Conservation (phyloP, 2,888 invertebrate species). For the Drosophila cracens region DNA sequence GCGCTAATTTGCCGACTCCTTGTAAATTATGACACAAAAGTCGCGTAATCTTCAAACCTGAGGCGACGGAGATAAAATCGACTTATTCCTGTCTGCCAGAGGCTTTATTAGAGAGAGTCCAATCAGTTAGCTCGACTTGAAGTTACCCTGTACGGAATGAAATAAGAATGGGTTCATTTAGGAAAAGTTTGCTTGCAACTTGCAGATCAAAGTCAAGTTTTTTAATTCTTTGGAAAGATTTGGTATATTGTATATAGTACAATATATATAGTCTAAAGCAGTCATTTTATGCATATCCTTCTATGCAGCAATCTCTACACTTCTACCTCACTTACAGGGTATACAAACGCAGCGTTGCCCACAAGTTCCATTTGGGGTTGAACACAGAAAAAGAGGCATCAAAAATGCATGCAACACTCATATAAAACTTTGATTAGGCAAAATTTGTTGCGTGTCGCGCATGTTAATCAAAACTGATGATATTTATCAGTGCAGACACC, state of each 20-base stretch:
- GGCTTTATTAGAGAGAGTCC: neutral
- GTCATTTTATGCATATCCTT: no score
- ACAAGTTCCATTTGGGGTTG: conserved; percentile 45
- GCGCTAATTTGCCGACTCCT: conserved; percentile 21
- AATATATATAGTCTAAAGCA: no score
- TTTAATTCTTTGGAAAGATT: neutral
- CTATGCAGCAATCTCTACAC: neutral
- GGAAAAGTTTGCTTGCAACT: no score
- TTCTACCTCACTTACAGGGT: neutral
- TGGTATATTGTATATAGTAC: neutral
- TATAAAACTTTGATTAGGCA: conserved; percentile 41
- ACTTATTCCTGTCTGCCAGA: neutral
- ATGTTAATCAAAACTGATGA: conserved; percentile 51
- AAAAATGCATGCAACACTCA: conserved; percentile 15
- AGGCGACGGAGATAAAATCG: neutral
- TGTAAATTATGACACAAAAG: conserved; percentile 28
- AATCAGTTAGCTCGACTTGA: neutral
- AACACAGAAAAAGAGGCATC: conserved; percentile 1
- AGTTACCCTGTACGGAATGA: neutral
- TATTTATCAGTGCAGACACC: conserved; percentile 25
- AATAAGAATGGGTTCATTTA: fast-evolving
- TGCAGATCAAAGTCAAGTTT: no score
- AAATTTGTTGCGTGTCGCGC: conserved; percentile 38
- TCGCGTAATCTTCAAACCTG: conserved; percentile 7
- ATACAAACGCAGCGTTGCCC: conserved; percentile 10